Conservation (phyloP, 1,140 invertebrate genomes). For the Drosophila suzukii region DNA sequence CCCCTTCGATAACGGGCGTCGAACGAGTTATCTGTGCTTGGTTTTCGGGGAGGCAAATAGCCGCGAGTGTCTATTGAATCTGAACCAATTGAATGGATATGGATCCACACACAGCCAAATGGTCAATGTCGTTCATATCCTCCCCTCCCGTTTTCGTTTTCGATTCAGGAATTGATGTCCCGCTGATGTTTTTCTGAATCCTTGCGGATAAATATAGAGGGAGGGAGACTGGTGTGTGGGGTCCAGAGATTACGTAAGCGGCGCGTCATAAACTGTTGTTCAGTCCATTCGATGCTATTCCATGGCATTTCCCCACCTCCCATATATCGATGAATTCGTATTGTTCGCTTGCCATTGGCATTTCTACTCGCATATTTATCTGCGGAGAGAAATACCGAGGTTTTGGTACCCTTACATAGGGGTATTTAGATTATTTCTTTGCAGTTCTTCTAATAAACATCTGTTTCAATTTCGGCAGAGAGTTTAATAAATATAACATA, state of each 20-base stretch:
- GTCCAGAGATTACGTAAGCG: constrained; percentile 66
- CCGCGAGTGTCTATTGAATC: constrained; percentile 48
- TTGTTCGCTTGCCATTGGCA: constrained; percentile 32
- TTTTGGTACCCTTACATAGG: background rate
- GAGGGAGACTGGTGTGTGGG: background rate
- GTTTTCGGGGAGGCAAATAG: constrained; percentile 27
- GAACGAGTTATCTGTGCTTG: constrained; percentile 4
- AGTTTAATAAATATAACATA: background rate
- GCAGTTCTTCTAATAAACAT: background rate
- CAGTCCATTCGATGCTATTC: constrained; percentile 8
- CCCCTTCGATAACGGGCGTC: constrained; percentile 31
- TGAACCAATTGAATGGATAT: constrained; percentile 44
- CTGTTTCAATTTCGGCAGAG: background rate
- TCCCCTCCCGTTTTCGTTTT: background rate
- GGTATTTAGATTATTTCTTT: background rate
- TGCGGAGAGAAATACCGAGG: background rate
- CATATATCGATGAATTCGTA: constrained; percentile 17
- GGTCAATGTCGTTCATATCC: constrained; percentile 35
- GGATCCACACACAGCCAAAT: constrained; percentile 40
- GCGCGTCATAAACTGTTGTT: constrained; percentile 70
- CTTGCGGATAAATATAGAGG: background rate
- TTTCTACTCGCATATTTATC: constrained; percentile 31
- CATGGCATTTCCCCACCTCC: background rate
- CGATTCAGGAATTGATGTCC: constrained; percentile 10
- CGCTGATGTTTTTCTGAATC: constrained; percentile 37